Evolutionary conservation across 2,797 vertebrate species (phyloP).

Genomic region (Lindbergichthys nudifrons): DNA sequence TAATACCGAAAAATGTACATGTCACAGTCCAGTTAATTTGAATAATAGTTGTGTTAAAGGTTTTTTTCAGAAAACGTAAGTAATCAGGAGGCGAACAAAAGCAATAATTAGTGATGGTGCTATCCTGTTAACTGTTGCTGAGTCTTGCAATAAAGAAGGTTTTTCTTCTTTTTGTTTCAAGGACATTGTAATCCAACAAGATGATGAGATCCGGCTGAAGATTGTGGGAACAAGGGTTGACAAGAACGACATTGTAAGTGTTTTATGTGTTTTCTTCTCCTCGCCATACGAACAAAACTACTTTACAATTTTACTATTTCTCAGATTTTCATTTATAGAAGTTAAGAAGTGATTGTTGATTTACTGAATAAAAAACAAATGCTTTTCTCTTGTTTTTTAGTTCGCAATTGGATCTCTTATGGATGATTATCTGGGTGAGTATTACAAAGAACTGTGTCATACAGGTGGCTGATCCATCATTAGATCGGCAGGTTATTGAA

Average conservation of each 20-base stretch:
- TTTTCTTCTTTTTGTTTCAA: conserved; percentile 57
- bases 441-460: conserved; percentile 25
- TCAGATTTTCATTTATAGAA: neutral
- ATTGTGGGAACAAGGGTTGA: conserved; percentile 95
- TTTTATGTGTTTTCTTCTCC: neutral
- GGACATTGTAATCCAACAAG: conserved; percentile 96
- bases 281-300: neutral
- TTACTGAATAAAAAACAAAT: conserved; percentile 10
- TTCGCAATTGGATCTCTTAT: conserved; percentile 97
- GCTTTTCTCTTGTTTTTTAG: conserved; percentile 73
- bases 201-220: conserved; percentile 94
- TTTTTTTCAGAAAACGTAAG: neutral
- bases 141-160: neutral
- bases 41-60: neutral
- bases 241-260: conserved; percentile 95
- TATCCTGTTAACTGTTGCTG: neutral
- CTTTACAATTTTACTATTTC: neutral
- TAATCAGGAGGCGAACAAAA: neutral
- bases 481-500: neutral
- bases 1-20: neutral
- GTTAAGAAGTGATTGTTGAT: neutral
- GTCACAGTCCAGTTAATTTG: neutral
- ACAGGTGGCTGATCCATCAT: neutral
- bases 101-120: neutral
- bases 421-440: conserved; percentile 95